Base-by-base conservation (phyloP, 2,113 vertebrate genomes). In the Otis tarda region DNA sequence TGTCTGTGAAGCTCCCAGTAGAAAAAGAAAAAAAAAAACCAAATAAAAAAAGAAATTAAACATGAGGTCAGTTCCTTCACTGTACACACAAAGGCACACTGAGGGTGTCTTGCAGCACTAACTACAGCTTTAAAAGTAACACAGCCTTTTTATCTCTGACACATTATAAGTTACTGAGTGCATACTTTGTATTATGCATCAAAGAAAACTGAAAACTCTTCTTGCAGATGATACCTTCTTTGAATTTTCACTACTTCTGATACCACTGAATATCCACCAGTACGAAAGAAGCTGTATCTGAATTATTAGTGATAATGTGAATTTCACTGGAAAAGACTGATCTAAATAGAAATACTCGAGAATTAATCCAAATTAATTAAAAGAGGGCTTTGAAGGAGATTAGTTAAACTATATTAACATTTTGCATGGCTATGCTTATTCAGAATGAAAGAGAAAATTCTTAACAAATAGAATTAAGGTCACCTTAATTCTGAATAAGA, bases 331-430 rank as follows among this genome's bases (percentile, higher is more conserved):
- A 78, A 94, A 84, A 55, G n/a, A 18, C 47, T 45, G 15, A 59
- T 59, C 45, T 93, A 74, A 80, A 78, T 33, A 83, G 35, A 31
- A 43, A 70, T 92, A 70, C 17, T 67, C 64, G 70, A 89, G 37
- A 92, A 90, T 75, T 81, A 90, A 92, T 89, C 47, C 64, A 81
- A 94, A 94, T 67, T 87, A 93, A 85, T 90, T 92, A 87, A 87
- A 90, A 82, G 31, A 9, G 2, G n/a, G 41, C 37, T 89, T 63
- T 27, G 56, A 90, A 94, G 35, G 19, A 96, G 86, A 92, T 92
- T 83, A 94, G 25, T 50, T 59, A 77, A 92, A 86, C 12, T 52
- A 8, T 33, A 75, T 60, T 90, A 93, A 52, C 5, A 65, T 64
- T 75, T 73, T 33, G 10, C 52, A 79, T 31, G n/a, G 33, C 13